Evolutionary conservation across 2,797 vertebrate species (phyloP), one percentile per base, ranked within the genome.

Genomic region (Paratrypauchen microcephalus): DNA sequence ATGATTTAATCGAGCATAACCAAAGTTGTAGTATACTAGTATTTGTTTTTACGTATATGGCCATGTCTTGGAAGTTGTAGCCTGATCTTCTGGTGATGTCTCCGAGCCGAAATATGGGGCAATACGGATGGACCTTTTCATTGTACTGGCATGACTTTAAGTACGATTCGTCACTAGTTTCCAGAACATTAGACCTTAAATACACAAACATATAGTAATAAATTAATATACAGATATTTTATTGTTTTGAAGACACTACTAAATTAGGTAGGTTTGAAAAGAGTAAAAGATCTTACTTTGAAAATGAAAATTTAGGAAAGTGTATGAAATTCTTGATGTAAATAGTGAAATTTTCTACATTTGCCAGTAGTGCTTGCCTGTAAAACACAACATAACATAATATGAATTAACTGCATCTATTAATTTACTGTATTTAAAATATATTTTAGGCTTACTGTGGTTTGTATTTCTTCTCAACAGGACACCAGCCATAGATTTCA

Each of bases 401-500:
- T 18, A 36, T 4, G 5, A 59, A 19, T 9, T 36, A 36, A 36
- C 32, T 36, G 8, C 7, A 32, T 7, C 32, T 26, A 58, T 18
- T 58, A 2, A 16, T 58, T 15, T 18, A 58, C 6, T 19, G 26
- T 30, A 28, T 23, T 26, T 65, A 39, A n/a, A 23, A 7, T 52
- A 21, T 52, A 41, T 15, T 69, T 28, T 28, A 57, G 24, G 1
- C 88, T 91, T 87, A 94, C 93, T 78, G 7, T 63, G 86, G 77
- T 67, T 68, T 47, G n/a, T 28, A 47, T 3, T 6, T 11, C 50
- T 19, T 85, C 86, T 98, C 96, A 83, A 95, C 76, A 0, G 97
- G 97, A 88, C 97, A 98, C 96, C 97, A 98, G 77, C 92, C 94
- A 4, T 94, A 88, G 77, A 98, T 93, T 92, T 98, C 97, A 93